Evolutionary conservation across 2,888 invertebrate genomes (phyloP), one percentile per base, ranked within the genome.

Genomic region (Siphonodentalium dalli): DNA sequence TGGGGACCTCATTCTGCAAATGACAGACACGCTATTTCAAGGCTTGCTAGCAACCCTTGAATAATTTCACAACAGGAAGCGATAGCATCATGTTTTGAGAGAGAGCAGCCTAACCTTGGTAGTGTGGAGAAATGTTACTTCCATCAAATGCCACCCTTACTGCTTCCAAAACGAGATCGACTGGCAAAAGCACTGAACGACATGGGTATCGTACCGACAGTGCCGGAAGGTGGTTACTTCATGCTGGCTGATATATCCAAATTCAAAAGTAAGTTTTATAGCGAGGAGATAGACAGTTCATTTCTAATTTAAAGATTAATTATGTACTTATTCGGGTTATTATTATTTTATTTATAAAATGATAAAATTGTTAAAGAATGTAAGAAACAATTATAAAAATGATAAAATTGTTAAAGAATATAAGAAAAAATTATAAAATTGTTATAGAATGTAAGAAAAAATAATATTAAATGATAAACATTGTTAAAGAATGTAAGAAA

Each of bases 171-270:
- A 55, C 59, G 80, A 46, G 77, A 80, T 57, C 56, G 44, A 11
- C 63, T 82, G 57, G 72, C 69, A 4, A 55, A 67, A 47, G 59
- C 75, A 11, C 61, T 82, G 8, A 79, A 63, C 8, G 89, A 92
- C 11, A 88, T 89, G 48, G 95, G 94, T 0, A 91, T 98, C 88
- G 87, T 87, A 33, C 94, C 97, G 0, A 92, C 92, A 0, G 84
- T 96, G 50, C 99, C 99, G 0, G 93, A 98, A 68, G 96, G 94
- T 3, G 98, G 99, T 0, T 99, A 97, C 83, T 99, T 99, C 78
- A 90, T 99, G 86, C 80, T 99, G 45, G 96, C 96, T 1, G 93
- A 99, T 83, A 95, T 92, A 89, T 87, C 89, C 1, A 65, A 72
- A 37, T 51, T 77, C 18, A 66, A 78, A 77, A 50, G 61, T 69